Conservation (phyloP, 2,797 vertebrate genomes). For the Salmo trutta region DNA sequence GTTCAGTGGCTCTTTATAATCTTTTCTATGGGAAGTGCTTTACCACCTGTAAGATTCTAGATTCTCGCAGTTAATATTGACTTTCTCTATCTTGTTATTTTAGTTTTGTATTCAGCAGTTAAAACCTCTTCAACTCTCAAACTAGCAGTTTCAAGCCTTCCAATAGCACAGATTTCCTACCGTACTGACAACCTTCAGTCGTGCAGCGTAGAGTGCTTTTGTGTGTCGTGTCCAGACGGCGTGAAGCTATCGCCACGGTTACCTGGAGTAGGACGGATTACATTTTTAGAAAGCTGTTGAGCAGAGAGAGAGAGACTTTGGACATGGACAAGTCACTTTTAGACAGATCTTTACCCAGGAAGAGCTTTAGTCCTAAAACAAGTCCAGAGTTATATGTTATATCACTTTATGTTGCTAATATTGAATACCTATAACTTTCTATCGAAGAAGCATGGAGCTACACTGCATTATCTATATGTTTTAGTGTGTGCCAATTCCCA, state of each 20-base stretch:
- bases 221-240: conserved; percentile 55
- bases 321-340: conserved; percentile 4
- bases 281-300: conserved; percentile 45
- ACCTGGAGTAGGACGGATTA: conserved; percentile 47
- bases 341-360: neutral
- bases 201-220: conserved; percentile 59
- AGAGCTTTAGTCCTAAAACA: conserved; percentile 41
- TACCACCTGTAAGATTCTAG: neutral
- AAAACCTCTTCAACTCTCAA: no score
- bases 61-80: neutral
- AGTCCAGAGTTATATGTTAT: conserved; percentile 47
- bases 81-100: neutral
- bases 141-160: no score
- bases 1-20: no score
- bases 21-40: neutral
- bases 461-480: neutral
- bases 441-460: neutral
- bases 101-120: no score
- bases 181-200: neutral
- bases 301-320: conserved; percentile 16
- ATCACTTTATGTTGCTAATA: conserved; percentile 14
- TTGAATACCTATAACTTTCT: neutral
- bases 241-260: conserved; percentile 19
- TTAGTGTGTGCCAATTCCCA: neutral
- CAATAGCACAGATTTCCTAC: neutral